Conservation (phyloP, 2,113 vertebrate genomes). For the Rhadina sibilatrix region DNA sequence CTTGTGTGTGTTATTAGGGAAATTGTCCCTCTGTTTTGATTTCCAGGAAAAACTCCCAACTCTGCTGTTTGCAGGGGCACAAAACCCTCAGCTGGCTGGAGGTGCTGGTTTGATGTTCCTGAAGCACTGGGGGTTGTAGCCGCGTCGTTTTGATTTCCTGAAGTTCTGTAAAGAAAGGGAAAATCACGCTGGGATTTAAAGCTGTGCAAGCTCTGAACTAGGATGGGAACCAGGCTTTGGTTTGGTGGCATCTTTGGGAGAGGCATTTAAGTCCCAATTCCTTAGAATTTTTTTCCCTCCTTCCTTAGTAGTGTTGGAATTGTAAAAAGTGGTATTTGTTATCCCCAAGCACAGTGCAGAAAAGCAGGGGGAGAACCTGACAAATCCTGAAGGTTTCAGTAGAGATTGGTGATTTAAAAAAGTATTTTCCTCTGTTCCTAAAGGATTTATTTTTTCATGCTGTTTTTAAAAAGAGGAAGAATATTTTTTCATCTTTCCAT, state of each 20-base stretch:
- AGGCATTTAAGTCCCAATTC: not conserved
- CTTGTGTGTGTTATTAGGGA: not conserved
- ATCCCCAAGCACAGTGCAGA: not conserved
- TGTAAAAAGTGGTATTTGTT: not conserved
- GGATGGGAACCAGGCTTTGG: not conserved
- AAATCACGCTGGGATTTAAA: not conserved
- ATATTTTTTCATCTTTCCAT: not conserved
- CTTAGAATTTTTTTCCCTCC: not conserved
- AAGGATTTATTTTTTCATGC: not conserved
- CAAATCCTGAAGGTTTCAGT: not conserved
- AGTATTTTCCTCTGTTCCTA: not conserved
- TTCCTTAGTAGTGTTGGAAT: not conserved
- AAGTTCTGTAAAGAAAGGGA: not conserved
- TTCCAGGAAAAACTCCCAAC: not conserved
- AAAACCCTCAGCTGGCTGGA: not conserved
- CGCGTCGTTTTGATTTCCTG: not conserved
- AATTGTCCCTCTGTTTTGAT: not conserved
- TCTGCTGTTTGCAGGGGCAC: not conserved
- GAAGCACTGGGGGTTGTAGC: fast-evolving
- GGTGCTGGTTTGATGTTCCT: not conserved
- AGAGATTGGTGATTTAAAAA: not conserved
- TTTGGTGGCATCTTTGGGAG: not conserved
- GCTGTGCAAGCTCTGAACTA: not conserved
- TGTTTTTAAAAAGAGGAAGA: not conserved
- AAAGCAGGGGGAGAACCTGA: not conserved